These are phyloP conservation scores for Philereme vetulata DNA, from an alignment of 2,888 invertebrate genomes.

Conservation along the genomic window DNA sequence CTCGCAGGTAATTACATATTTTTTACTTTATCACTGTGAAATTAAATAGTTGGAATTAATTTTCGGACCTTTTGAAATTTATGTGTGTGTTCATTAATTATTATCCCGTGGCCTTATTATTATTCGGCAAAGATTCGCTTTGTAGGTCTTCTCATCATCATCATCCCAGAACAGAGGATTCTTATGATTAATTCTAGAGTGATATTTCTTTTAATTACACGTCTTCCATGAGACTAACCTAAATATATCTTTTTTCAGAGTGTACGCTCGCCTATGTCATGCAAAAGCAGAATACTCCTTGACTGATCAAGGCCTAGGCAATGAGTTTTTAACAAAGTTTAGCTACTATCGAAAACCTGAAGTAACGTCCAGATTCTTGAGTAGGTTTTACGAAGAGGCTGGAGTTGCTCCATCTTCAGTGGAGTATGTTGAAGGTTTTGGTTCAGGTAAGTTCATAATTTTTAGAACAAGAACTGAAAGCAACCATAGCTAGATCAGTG, in stretches of 20 bases:
- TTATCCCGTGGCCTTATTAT: too few relatives aligned
- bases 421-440: constrained; percentile 93
- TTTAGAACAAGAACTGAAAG: too few relatives aligned
- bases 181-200: too few relatives aligned
- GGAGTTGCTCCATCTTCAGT: constrained; percentile 86
- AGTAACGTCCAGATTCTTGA: constrained; percentile 11
- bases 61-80: too few relatives aligned
- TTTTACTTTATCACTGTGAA: too few relatives aligned
- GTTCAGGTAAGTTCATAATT: constrained; percentile 80
- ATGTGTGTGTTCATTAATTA: too few relatives aligned
- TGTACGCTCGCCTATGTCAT: constrained; percentile 19
- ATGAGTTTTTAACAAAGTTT: constrained; percentile 9
- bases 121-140: too few relatives aligned
- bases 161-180: too few relatives aligned
- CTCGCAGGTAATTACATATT: constrained; percentile 65
- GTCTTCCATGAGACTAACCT: not conserved
- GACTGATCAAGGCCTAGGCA: not conserved
- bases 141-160: too few relatives aligned
- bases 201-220: not conserved
- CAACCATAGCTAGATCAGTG: too few relatives aligned
- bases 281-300: constrained; percentile 11
- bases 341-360: constrained; percentile 15
- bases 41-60: too few relatives aligned
- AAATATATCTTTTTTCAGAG: constrained; percentile 9
- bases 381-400: constrained; percentile 84